A percentile compares a stretch with the other conserved stretches of the same genome.
phyloP scores from a whole-genome alignment of 2,113 vertebrate genomes.

The Mystacornis crossleyi region DNA sequence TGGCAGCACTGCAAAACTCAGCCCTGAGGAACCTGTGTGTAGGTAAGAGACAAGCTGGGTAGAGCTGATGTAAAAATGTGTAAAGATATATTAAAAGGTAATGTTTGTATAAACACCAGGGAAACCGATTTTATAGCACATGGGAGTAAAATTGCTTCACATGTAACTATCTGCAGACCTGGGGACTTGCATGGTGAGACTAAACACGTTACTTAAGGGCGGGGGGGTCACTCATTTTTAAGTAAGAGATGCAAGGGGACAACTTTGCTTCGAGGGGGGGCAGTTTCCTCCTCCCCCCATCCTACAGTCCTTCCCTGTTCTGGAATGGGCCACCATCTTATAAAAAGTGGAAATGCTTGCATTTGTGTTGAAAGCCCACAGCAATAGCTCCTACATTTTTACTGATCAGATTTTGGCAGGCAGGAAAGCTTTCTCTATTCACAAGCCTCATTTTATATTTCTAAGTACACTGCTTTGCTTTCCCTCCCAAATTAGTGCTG shows the following conservation, averaged over 20 bases:
- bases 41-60: neutral
- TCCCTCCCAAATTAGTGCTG: neutral
- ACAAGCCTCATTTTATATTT: neutral
- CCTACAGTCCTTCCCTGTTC: neutral
- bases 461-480: neutral
- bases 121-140: neutral
- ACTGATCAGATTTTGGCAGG: neutral
- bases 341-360: neutral
- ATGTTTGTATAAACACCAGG: neutral
- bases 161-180: neutral
- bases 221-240: neutral
- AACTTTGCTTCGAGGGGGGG: accelerated
- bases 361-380: neutral
- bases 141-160: neutral
- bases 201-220: neutral
- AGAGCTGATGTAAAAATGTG: neutral
- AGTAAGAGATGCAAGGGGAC: neutral
- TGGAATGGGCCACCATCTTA: neutral
- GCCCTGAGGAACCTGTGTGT: neutral
- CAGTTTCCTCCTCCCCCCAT: neutral
- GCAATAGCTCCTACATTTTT: neutral
- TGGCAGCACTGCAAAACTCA: neutral
- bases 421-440: neutral
- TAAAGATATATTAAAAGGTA: neutral
- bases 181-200: neutral